Percentiles rank a stretch among this genome's conserved stretches.
These are phyloP conservation scores for Anodontia alba DNA, from an alignment of 2,888 invertebrate genomes.

Conservation along the genomic window DNA sequence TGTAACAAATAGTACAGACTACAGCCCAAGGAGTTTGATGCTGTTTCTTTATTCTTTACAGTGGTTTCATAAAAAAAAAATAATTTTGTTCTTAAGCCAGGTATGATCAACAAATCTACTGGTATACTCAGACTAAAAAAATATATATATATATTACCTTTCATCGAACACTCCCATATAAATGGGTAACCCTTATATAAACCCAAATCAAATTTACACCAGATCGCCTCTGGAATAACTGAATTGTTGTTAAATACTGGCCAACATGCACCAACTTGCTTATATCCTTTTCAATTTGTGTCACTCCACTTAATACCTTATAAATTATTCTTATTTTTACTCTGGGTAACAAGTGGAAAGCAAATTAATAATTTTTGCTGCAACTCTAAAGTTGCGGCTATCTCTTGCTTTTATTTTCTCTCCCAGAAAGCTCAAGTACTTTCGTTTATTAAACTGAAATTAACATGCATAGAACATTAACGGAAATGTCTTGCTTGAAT, in stretches of 20 bases:
- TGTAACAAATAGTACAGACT: no score
- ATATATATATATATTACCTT: no score
- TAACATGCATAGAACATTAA: background rate
- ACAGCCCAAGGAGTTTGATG: no score
- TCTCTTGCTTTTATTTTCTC: no score
- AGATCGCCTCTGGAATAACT: slow-evolving; percentile 8
- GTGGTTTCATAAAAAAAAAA: no score
- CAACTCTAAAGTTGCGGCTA: no score
- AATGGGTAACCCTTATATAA: slow-evolving; percentile 6
- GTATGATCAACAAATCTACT: no score
- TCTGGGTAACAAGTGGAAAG: background rate
- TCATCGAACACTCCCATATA: background rate
- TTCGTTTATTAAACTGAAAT: background rate
- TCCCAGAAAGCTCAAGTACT: background rate
- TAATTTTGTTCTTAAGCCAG: no score
- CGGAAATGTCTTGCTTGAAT: slow-evolving; percentile 4
- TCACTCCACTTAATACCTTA: background rate
- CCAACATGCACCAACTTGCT: slow-evolving; percentile 56
- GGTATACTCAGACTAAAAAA: no score
- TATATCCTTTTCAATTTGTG: background rate
- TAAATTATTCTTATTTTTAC: background rate
- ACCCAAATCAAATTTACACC: slow-evolving; percentile 12
- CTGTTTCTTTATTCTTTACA: no score
- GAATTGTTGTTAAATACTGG: slow-evolving; percentile 34
- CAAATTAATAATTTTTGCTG: no score